These are phyloP conservation scores for Eupeodes corollae DNA, from an alignment of 1,140 invertebrate species.

Conservation along the genomic window DNA sequence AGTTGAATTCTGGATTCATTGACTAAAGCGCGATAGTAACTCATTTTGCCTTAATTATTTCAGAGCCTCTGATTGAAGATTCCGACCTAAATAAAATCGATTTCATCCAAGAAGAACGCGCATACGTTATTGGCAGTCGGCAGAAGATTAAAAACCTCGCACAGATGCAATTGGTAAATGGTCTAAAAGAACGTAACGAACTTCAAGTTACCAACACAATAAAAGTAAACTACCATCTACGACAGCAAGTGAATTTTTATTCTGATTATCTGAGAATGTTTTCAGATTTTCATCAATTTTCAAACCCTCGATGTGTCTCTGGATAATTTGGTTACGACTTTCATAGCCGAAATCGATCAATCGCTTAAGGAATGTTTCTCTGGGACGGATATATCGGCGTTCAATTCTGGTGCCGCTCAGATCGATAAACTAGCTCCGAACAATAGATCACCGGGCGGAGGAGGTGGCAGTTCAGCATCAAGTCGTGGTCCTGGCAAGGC, in stretches of 20 bases:
- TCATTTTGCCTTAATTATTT: background rate
- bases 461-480: background rate
- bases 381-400: slow-evolving; percentile 32
- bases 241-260: too few species aligned
- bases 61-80: slow-evolving; percentile 44
- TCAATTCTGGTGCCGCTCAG: slow-evolving; percentile 14
- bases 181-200: slow-evolving; percentile 31
- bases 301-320: slow-evolving; percentile 31
- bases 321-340: slow-evolving; percentile 29
- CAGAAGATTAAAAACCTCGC: slow-evolving; percentile 32
- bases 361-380: slow-evolving; percentile 35
- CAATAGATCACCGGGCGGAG: slow-evolving; percentile 8
- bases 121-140: slow-evolving; percentile 21
- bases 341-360: slow-evolving; percentile 31
- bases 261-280: too few species aligned
- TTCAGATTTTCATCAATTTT: slow-evolving; percentile 34
- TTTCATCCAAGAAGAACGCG: slow-evolving; percentile 40
- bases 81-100: slow-evolving; percentile 44
- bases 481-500: slow-evolving; percentile 56
- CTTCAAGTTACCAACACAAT: slow-evolving; percentile 29
- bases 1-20: too few species aligned
- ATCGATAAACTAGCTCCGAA: slow-evolving; percentile 8
- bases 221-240: slow-evolving; percentile 25
- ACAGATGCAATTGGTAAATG: slow-evolving; percentile 32
- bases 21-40: too few species aligned